A percentile compares a stretch with the other conserved stretches of the same genome.
phyloP scores from a whole-genome alignment of 2,113 vertebrate genomes.

The Perca fluviatilis region DNA sequence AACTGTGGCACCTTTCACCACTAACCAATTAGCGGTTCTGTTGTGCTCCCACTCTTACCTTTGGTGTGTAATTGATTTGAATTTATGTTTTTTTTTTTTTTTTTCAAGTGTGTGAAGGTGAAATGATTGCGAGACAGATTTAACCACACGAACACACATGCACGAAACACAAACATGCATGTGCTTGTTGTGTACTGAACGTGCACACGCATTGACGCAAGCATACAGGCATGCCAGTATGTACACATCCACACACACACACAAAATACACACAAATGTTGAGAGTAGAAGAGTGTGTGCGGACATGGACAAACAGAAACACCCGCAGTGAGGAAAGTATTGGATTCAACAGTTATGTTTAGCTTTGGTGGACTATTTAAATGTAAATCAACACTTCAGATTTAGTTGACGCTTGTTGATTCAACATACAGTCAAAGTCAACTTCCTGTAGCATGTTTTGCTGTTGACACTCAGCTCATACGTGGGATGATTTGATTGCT shows the following conservation, averaged over 20 bases:
- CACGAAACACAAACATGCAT: not conserved
- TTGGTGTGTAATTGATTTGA: constrained; percentile 53
- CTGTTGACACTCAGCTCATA: not conserved
- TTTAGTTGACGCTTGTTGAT: not conserved
- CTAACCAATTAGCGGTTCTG: constrained; percentile 59
- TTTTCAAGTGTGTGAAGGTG: constrained; percentile 29
- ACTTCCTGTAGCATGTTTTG: not conserved
- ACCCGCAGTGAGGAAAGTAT: not conserved
- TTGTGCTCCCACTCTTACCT: constrained; percentile 65
- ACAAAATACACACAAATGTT: not conserved
- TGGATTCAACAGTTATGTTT: not conserved
- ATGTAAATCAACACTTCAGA: constrained; percentile 28
- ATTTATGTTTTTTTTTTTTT: not conserved
- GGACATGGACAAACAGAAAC: not conserved
- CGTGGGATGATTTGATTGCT: not conserved
- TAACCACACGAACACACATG: not conserved
- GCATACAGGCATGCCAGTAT: not conserved
- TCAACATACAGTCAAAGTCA: not conserved
- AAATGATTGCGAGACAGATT: constrained; percentile 15
- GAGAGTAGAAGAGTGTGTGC: not conserved
- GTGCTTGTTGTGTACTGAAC: not conserved
- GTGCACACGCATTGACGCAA: not conserved
- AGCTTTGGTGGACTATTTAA: not conserved
- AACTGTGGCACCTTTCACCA: constrained; percentile 35
- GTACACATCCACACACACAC: not conserved